These are phyloP conservation scores for Melanotaenia trifasciata DNA, from an alignment of 2,797 vertebrate species.

Conservation along the genomic window DNA sequence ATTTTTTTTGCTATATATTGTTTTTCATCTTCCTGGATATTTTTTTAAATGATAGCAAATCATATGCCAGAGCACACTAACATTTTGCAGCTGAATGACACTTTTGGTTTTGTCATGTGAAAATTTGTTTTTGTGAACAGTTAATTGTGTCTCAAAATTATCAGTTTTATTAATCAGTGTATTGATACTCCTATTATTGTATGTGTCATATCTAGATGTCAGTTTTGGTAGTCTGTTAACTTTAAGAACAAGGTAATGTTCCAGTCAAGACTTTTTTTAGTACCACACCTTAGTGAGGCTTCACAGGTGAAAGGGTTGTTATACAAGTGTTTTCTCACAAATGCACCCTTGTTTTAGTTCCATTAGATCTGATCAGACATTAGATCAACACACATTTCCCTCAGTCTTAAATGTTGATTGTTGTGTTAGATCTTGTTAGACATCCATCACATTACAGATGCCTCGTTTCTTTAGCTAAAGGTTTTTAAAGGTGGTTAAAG, in stretches of 20 bases:
- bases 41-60: background rate
- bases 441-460: background rate
- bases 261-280: too few species aligned
- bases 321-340: background rate
- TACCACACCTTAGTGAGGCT: background rate
- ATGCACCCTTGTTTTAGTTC: background rate
- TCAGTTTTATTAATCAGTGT: background rate
- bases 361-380: background rate
- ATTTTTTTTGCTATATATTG: background rate
- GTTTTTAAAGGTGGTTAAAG: constrained; percentile 6
- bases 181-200: background rate
- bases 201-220: background rate
- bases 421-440: constrained; percentile 19
- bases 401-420: constrained; percentile 11
- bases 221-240: too few species aligned
- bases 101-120: background rate
- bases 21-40: background rate
- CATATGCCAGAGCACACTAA: too few species aligned
- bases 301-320: background rate
- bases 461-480: background rate
- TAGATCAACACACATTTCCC: constrained; percentile 4
- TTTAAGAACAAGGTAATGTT: too few species aligned
- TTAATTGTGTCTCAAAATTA: background rate
- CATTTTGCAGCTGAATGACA: too few species aligned
- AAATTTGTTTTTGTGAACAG: background rate